Percentiles rank a stretch among this genome's conserved stretches.
Conservation (phyloP, 2,113 vertebrate genomes). For the Rissa tridactyla region DNA sequence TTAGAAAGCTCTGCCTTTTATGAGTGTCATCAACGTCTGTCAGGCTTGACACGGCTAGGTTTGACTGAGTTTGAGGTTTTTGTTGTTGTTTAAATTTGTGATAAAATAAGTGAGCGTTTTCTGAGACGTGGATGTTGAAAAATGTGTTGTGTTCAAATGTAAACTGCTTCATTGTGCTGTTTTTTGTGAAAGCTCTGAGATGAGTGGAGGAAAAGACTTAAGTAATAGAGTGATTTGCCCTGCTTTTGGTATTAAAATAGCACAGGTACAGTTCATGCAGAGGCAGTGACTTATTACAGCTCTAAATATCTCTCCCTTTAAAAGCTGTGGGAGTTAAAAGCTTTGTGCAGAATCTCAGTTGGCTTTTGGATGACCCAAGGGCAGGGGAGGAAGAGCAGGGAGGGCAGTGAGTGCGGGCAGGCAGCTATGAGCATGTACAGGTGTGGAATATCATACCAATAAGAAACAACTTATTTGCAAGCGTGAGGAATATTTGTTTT, state of each 20-base stretch:
- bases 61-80: not conserved
- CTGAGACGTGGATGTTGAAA: not conserved
- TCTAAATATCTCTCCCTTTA: not conserved
- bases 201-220: not conserved
- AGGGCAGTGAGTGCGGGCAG: not conserved
- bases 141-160: not conserved
- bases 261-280: not conserved
- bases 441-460: fast-evolving
- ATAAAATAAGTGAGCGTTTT: not conserved
- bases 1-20: constrained; percentile 38
- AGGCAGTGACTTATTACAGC: not conserved
- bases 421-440: not conserved
- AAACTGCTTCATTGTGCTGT: not conserved
- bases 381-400: not conserved
- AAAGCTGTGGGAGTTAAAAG: not conserved
- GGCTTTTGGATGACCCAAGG: not conserved
- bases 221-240: not conserved
- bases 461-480: not conserved
- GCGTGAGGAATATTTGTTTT: not conserved
- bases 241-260: not conserved
- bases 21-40: constrained; percentile 33
- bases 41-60: not conserved
- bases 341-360: not conserved
- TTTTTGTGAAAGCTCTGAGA: not conserved
- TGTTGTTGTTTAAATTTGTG: constrained; percentile 9